Conservation (phyloP, 2,797 vertebrate species). For the Lateolabrax maculatus region DNA sequence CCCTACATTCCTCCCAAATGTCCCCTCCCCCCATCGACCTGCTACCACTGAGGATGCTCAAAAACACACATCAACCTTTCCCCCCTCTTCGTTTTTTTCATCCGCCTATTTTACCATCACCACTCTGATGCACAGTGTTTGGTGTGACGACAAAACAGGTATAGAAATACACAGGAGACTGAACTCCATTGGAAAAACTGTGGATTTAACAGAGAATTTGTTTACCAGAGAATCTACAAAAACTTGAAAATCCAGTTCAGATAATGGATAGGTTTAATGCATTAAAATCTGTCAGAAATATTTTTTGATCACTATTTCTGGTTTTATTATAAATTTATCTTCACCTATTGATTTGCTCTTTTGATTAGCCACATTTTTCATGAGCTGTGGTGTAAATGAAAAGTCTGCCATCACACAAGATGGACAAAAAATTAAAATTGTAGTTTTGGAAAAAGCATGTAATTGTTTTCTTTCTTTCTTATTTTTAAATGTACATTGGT, state of each 20-base stretch:
- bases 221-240: background rate
- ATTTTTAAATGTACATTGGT: background rate
- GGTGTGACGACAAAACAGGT: constrained; percentile 60
- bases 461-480: constrained; percentile 11
- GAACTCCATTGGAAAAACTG: background rate
- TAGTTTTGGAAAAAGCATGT: background rate
- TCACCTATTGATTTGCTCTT: background rate
- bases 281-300: background rate
- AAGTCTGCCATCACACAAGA: constrained; percentile 8
- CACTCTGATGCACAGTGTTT: constrained; percentile 48
- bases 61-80: constrained; percentile 65
- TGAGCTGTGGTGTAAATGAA: constrained; percentile 9
- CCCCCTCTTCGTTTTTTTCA: constrained; percentile 12
- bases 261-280: background rate
- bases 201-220: background rate
- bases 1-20: constrained; percentile 89
- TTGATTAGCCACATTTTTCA: background rate
- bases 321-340: background rate
- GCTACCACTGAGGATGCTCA: constrained; percentile 83
- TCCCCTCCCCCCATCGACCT: constrained; percentile 80
- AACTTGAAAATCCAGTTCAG: background rate
- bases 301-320: background rate
- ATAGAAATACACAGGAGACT: constrained; percentile 1
- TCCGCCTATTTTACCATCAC: constrained; percentile 61
- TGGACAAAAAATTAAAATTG: constrained; percentile 11